phyloP scores from a whole-genome alignment of 1,140 invertebrate genomes.

The Drosophila tristis region DNA sequence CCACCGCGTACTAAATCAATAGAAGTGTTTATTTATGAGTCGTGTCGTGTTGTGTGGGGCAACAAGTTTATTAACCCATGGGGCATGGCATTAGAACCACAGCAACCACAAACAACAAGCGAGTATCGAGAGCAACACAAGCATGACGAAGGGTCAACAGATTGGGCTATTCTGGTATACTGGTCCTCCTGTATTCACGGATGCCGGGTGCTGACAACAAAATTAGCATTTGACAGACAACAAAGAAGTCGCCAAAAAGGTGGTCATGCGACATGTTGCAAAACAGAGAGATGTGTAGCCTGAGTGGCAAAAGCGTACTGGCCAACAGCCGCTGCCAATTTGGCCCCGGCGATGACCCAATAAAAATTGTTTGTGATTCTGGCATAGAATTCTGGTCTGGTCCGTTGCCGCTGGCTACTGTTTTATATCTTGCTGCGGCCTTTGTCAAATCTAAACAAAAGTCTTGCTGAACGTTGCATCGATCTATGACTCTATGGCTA shows the following conservation, averaged over 20 bases:
- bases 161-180: slow-evolving; percentile 34
- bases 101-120: slow-evolving; percentile 11
- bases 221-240: slow-evolving; percentile 51
- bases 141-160: slow-evolving; percentile 46
- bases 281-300: slow-evolving; percentile 1
- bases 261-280: slow-evolving; percentile 46
- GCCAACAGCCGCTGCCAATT: slow-evolving; percentile 15
- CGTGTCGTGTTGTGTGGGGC: slow-evolving; percentile 27
- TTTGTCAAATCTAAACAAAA: slow-evolving; percentile 52
- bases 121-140: slow-evolving; percentile 4
- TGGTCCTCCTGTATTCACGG: slow-evolving; percentile 41
- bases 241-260: slow-evolving; percentile 29
- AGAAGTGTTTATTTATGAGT: slow-evolving; percentile 69
- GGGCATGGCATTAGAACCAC: slow-evolving; percentile 33
- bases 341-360: slow-evolving; percentile 40
- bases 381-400: slow-evolving; percentile 23
- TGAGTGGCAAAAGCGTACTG: slow-evolving; percentile 15
- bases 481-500: slow-evolving; percentile 14
- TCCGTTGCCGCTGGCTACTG: slow-evolving; percentile 16
- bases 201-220: slow-evolving; percentile 47
- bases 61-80: slow-evolving; percentile 76
- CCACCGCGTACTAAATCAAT: slow-evolving; percentile 50
- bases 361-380: slow-evolving; percentile 36
- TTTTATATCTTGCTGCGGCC: slow-evolving; percentile 55
- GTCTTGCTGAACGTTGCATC: slow-evolving; percentile 20